phyloP scores from a whole-genome alignment of 2,888 invertebrate genomes.

The Aromia moschata region DNA sequence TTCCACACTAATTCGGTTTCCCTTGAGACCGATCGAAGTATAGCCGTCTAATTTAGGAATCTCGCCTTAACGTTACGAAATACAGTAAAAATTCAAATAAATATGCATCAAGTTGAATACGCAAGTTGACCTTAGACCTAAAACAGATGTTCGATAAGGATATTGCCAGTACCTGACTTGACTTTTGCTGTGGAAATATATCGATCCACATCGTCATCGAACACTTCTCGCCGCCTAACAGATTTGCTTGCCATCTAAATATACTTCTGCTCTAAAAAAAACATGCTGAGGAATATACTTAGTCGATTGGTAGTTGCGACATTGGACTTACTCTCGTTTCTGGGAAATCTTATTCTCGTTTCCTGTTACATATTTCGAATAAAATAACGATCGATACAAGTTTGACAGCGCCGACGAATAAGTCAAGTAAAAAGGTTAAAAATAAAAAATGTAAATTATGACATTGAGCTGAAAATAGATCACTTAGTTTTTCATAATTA shows the following conservation, averaged over 20 bases:
- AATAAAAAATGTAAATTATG: slow-evolving; percentile 15
- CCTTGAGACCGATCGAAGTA: no score
- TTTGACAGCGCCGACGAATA: slow-evolving; percentile 19
- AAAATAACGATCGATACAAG: slow-evolving; percentile 11
- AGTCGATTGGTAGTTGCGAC: slow-evolving; percentile 9
- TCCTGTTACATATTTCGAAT: slow-evolving; percentile 10
- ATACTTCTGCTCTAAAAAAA: slow-evolving; percentile 18
- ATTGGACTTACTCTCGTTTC: slow-evolving; percentile 11
- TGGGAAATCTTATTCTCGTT: slow-evolving; percentile 1
- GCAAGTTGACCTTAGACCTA: slow-evolving; percentile 12
- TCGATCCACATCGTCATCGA: slow-evolving; percentile 44
- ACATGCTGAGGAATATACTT: slow-evolving; percentile 14
- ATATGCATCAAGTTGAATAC: not conserved
- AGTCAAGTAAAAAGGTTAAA: slow-evolving; percentile 26
- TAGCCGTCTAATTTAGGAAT: no score
- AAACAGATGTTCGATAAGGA: slow-evolving; percentile 17
- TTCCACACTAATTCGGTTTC: no score
- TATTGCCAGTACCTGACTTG: slow-evolving; percentile 42
- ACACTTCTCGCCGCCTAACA: slow-evolving; percentile 65
- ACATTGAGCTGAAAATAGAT: slow-evolving; percentile 22
- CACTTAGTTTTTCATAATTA: slow-evolving; percentile 19
- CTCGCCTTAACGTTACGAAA: no score
- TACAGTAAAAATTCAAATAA: no score
- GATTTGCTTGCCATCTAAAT: slow-evolving; percentile 34
- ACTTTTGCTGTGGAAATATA: slow-evolving; percentile 44